A percentile compares a stretch with the other conserved stretches of the same genome.
Conservation (phyloP, 2,888 invertebrate genomes). For the Acleris cristana region DNA sequence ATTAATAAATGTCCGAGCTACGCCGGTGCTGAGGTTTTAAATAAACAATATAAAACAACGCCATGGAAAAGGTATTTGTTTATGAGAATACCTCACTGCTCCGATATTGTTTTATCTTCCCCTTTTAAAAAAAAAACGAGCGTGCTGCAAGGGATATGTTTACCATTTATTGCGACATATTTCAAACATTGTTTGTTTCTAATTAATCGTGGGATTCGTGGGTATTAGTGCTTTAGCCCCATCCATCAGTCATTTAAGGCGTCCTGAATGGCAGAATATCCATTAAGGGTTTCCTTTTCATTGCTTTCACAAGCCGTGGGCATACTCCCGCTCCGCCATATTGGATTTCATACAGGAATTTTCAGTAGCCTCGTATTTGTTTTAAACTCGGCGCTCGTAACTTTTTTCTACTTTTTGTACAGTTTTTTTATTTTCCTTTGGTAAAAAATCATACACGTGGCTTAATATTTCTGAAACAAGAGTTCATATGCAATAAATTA, state of each 20-base stretch:
- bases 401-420: slow-evolving; percentile 4
- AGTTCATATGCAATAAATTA: no score
- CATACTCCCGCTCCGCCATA: slow-evolving; percentile 47
- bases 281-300: slow-evolving; percentile 65
- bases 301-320: slow-evolving; percentile 49
- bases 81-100: slow-evolving; percentile 10
- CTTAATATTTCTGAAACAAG: no score
- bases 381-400: slow-evolving; percentile 42
- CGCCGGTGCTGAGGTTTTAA: slow-evolving; percentile 4
- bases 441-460: no score
- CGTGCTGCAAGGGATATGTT: neutral
- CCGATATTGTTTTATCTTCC: slow-evolving; percentile 5
- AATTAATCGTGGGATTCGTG: no score
- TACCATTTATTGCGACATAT: no score
- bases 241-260: slow-evolving; percentile 61
- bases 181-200: neutral
- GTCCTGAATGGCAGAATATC: slow-evolving; percentile 57
- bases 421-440: neutral
- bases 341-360: slow-evolving; percentile 52
- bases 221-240: slow-evolving; percentile 30
- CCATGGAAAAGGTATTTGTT: slow-evolving; percentile 19
- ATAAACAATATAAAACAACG: slow-evolving; percentile 14
- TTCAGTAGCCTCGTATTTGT: slow-evolving; percentile 45
- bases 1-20: slow-evolving; percentile 9
- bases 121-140: neutral